A percentile compares a stretch with the other conserved stretches of the same genome.
Conservation (phyloP, 2,797 vertebrate species). For the Pantherophis alleghaniensis region DNA sequence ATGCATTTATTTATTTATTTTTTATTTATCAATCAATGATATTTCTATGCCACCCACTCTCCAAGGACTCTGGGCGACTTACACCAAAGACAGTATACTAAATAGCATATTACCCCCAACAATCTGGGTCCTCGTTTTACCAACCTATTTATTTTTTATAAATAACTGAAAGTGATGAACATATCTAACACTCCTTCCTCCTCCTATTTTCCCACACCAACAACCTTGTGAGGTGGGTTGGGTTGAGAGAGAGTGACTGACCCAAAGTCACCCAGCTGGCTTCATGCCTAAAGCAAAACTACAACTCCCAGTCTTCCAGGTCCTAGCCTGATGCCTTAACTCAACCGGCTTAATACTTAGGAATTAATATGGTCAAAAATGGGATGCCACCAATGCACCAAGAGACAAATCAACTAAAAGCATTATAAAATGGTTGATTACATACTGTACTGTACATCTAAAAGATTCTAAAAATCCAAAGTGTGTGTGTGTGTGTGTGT, state of each 20-base stretch:
- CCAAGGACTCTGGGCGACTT: no score
- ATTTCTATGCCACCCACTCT: no score
- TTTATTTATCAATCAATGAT: no score
- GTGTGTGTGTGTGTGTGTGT: not conserved
- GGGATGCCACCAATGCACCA: not conserved
- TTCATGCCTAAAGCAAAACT: not conserved
- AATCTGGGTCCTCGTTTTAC: no score
- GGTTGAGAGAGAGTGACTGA: not conserved
- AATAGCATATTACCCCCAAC: no score
- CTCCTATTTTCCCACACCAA: not conserved
- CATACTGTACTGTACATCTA: not conserved
- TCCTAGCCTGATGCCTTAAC: not conserved
- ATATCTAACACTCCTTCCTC: not conserved
- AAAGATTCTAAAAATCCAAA: not conserved
- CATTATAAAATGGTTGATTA: not conserved
- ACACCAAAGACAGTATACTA: no score
- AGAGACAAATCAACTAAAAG: not conserved
- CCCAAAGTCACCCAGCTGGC: not conserved
- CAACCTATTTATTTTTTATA: not conserved
- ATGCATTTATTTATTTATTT: not conserved
- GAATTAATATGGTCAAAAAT: not conserved
- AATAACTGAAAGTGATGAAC: not conserved
- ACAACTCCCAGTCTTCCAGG: not conserved
- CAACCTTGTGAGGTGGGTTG: not conserved
- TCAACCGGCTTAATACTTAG: not conserved